Percentiles rank a stretch among this genome's conserved stretches.
Conservation (phyloP, 1,140 invertebrate species). For the Phocides pigmalion region DNA sequence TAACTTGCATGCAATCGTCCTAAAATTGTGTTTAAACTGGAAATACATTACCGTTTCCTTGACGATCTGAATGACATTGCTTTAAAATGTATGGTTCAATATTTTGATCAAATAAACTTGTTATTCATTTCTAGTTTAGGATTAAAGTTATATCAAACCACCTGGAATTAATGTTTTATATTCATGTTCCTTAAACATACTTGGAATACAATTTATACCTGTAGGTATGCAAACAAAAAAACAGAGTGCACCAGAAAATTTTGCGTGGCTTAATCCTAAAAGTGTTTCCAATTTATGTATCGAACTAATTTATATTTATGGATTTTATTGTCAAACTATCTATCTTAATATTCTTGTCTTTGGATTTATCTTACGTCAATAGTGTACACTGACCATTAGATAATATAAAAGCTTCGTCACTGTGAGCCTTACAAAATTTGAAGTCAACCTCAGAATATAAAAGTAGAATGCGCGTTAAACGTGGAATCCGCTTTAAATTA, state of each 20-base stretch:
- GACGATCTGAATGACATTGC: neutral
- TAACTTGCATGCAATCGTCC: constrained; percentile 42
- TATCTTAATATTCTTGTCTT: constrained; percentile 5
- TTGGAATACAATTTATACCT: no score
- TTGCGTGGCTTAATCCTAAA: constrained; percentile 20
- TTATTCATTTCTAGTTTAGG: no score
- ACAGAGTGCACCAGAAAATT: neutral
- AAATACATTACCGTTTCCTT: constrained; percentile 4
- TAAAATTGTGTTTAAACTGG: constrained; percentile 26
- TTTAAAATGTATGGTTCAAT: no score
- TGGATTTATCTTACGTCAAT: constrained; percentile 20
- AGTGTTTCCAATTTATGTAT: constrained; percentile 35
- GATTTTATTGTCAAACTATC: constrained; percentile 19
- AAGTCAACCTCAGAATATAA: neutral
- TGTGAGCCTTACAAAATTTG: neutral
- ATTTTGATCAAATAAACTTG: no score
- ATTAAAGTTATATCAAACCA: no score
- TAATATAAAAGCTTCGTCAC: constrained; percentile 19
- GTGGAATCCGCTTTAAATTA: no score
- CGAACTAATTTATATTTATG: constrained; percentile 33
- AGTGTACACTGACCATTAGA: neutral
- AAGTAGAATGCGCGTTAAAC: no score
- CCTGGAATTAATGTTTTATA: no score
- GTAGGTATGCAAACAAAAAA: neutral
- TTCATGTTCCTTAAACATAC: no score